Base-by-base conservation (phyloP, 2,797 vertebrate species). In the Syndactyla subalaris region DNA sequence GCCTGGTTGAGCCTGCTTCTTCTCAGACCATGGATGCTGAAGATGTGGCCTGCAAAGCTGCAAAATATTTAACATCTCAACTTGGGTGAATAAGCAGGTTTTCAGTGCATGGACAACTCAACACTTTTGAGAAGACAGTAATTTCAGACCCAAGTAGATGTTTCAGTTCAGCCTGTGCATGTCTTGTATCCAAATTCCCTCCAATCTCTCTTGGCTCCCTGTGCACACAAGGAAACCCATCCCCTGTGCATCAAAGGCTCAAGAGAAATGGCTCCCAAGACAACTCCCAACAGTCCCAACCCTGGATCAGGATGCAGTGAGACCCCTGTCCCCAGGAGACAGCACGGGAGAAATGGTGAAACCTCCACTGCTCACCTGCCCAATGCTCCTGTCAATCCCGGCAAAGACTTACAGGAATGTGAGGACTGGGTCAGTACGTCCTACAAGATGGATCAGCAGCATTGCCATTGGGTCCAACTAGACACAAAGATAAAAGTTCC, bases 341-440 rank as follows among this genome's bases (percentile, higher is more conserved):
- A 62, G 55, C 1, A 0, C 0, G 0, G 48, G 12, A 7, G 9
- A 87, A 71, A 23, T 8, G 20, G 23, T 24, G 26, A 39, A 61
- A 59, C 22, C 30, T 38, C 45, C 39, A 38, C 63, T 38, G 18
- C 54, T 70, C 48, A 26, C 23, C 49, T 34, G 19, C 16, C 19
- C 1, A 0, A 12, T 57, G 29, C 46, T 82, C 36, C 63, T 83
- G 30, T 43, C 7, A 0, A 4, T 19, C 34, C 12, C 38, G n/a
- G 23, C 32, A 66, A 79, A 79, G 21, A 24, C 63, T 13, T 7
- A 17, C 23, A 77, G 30, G 24, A 78, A 46, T 9, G 65, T 2
- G 13, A 70, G n/a, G 14, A 58, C 23, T 36, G 13, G 17, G 19
- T 81, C 36, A 27, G 62, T 29, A 22, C 14, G 34, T 75, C 29